Conservation (phyloP, 2,113 vertebrate species). For the Ardeotis arabs region DNA sequence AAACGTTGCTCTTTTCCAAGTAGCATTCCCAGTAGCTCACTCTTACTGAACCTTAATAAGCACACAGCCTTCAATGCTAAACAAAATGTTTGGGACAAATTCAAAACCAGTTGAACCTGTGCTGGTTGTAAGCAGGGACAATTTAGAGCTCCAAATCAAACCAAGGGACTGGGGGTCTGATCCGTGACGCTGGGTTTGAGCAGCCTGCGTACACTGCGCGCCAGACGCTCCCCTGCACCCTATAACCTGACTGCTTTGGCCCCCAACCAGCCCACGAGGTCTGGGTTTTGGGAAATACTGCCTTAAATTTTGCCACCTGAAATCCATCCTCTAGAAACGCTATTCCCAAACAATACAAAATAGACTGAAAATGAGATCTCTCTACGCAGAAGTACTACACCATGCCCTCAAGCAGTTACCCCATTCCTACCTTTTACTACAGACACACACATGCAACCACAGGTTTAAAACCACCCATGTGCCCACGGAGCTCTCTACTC, state of each 20-base stretch:
- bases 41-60: background rate
- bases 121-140: background rate
- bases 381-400: background rate
- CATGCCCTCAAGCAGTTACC: background rate
- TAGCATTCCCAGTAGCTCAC: background rate
- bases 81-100: background rate
- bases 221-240: background rate
- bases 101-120: background rate
- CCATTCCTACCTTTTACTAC: background rate
- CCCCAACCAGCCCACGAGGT: background rate
- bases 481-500: background rate
- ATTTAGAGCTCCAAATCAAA: background rate
- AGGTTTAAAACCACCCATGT: background rate
- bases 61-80: background rate
- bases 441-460: background rate
- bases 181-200: background rate
- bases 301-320: background rate
- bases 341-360: background rate
- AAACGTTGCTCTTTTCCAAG: background rate
- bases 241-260: background rate
- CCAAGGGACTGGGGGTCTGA: background rate
- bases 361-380: background rate
- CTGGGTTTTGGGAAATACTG: background rate
- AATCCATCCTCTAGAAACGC: background rate
- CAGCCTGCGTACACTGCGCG: fast-evolving